phyloP scores from a whole-genome alignment of 2,797 vertebrate genomes.

The Catharus ustulatus region DNA sequence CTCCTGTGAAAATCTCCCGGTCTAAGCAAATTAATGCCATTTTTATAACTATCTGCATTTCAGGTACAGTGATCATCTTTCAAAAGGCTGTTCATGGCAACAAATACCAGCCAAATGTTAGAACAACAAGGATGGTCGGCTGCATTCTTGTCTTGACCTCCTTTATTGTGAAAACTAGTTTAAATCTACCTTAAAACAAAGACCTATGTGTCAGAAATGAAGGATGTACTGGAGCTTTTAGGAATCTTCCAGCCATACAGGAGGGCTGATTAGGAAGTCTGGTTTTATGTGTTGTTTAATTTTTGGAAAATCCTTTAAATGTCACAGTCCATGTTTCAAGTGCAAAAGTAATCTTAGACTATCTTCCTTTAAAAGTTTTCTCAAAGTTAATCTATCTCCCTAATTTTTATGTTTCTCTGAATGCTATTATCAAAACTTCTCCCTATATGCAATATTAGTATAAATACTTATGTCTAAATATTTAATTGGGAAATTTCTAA shows the following conservation, averaged over 20 bases:
- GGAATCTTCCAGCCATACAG: not conserved
- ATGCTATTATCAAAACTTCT: not conserved
- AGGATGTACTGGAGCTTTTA: not conserved
- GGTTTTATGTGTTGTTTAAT: not conserved
- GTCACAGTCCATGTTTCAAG: not conserved
- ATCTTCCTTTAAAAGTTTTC: not conserved
- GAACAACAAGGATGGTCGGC: not conserved
- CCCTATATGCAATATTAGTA: not conserved
- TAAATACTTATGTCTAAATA: not conserved
- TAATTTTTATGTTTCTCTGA: not conserved
- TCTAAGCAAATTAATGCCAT: conserved; percentile 99
- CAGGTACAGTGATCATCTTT: conserved; percentile 90
- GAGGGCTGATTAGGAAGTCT: not conserved
- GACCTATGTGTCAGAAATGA: not conserved
- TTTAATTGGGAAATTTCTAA: not conserved
- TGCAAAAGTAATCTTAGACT: not conserved
- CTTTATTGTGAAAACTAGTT: not conserved
- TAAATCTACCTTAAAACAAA: not conserved
- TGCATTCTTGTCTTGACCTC: not conserved
- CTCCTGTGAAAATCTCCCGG: conserved; percentile 98
- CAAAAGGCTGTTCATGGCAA: conserved; percentile 66
- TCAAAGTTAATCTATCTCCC: not conserved
- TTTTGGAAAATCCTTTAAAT: conserved; percentile 3
- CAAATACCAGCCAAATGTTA: not conserved
- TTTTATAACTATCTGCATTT: conserved; percentile 90